Evolutionary conservation across 2,888 invertebrate genomes (phyloP).

Genomic region (Pristionchus maxplancki): DNA sequence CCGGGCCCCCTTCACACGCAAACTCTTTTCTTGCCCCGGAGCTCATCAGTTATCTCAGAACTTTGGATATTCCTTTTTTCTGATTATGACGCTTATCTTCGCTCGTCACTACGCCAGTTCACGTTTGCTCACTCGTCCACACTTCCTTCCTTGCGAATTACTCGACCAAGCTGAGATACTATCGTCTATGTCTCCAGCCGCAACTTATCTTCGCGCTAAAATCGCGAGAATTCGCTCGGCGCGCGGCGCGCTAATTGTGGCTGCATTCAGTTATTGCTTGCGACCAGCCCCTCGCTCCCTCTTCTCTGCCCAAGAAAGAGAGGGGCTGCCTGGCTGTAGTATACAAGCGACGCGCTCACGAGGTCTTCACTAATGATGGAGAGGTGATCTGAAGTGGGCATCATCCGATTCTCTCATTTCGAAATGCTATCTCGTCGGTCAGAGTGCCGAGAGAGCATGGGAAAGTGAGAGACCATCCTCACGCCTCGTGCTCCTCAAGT

Average conservation of each 20-base stretch:
- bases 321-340: background rate
- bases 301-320: background rate
- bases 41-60: background rate
- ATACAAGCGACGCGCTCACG: background rate
- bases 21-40: background rate
- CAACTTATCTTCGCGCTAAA: background rate
- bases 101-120: too few species aligned
- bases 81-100: too few species aligned
- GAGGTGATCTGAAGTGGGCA: background rate
- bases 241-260: background rate
- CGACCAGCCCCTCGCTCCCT: slow-evolving; percentile 12
- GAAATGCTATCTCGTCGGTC: too few species aligned
- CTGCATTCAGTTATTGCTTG: slow-evolving; percentile 23
- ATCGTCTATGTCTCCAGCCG: too few species aligned
- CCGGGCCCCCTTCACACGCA: background rate
- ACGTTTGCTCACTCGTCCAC: background rate
- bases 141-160: background rate
- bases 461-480: too few species aligned
- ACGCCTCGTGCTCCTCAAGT: too few species aligned
- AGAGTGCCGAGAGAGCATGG: too few species aligned
- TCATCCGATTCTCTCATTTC: too few species aligned
- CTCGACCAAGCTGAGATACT: background rate
- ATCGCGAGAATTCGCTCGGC: background rate
- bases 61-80: background rate
- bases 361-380: background rate